These are phyloP conservation scores for Platalea minor DNA, from an alignment of 2,797 vertebrate genomes.

Conservation along the genomic window DNA sequence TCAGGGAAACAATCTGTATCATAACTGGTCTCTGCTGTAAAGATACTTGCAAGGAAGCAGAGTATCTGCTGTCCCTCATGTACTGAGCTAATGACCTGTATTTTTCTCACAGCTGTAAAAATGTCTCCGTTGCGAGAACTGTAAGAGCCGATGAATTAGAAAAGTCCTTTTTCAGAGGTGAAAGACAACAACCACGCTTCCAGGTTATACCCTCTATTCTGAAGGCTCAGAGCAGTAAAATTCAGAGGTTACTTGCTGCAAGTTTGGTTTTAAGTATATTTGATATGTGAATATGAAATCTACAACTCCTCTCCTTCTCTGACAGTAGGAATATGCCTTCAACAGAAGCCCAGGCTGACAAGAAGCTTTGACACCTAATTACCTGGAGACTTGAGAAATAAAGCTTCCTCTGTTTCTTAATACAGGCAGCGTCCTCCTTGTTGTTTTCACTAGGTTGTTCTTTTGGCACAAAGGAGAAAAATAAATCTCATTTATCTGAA, in stretches of 20 bases:
- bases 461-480: neutral
- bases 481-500: neutral
- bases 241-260: neutral
- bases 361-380: neutral
- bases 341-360: neutral
- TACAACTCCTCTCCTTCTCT: neutral
- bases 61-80: neutral
- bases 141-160: neutral
- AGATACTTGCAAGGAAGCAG: neutral
- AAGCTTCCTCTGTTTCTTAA: neutral
- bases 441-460: neutral
- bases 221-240: neutral
- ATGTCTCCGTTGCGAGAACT: neutral
- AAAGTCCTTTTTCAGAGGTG: neutral
- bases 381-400: neutral
- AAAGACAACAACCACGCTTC: neutral
- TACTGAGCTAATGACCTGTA: conserved; percentile 9
- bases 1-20: neutral
- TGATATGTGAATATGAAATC: neutral
- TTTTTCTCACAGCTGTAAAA: conserved; percentile 15
- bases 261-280: neutral
- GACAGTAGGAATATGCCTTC: neutral
- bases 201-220: neutral
- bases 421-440: neutral
- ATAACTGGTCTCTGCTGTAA: neutral